Evolutionary conservation across 2,113 vertebrate genomes (phyloP).

Genomic region (Bagarius yarrelli): DNA sequence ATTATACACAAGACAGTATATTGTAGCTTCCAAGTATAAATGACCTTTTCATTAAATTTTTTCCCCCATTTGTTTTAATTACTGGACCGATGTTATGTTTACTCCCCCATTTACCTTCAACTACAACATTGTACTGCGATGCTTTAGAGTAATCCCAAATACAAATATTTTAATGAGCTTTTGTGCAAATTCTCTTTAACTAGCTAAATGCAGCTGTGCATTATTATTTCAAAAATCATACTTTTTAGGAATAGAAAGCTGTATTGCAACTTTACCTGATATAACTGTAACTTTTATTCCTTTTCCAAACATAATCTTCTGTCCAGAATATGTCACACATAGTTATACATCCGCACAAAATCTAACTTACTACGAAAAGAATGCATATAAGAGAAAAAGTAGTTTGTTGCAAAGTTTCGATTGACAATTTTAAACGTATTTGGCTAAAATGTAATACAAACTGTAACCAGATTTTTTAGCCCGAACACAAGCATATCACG

Average conservation of each 20-base stretch:
- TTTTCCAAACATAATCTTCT: slow-evolving; percentile 48
- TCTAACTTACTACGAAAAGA: neutral
- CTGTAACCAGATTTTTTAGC: too few relatives aligned
- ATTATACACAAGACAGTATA: neutral
- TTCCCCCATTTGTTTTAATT: too few relatives aligned
- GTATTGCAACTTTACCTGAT: neutral
- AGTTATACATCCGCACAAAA: neutral
- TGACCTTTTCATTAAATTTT: neutral
- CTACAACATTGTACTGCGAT: neutral
- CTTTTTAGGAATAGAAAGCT: neutral
- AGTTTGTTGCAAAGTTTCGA: neutral
- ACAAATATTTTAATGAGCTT: neutral
- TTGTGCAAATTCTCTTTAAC: neutral
- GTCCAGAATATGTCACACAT: slow-evolving; percentile 42
- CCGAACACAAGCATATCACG: too few relatives aligned
- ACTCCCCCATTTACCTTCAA: neutral
- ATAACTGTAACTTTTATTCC: slow-evolving; percentile 38
- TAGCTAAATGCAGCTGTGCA: neutral
- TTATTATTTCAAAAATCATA: neutral
- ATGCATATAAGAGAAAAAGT: neutral
- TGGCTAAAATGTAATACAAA: neutral
- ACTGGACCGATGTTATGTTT: neutral
- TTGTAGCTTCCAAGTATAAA: neutral
- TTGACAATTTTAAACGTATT: neutral
- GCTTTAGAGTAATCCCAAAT: neutral